Evolutionary conservation across 2,888 invertebrate species (phyloP).

Genomic region (Elegia similella): DNA sequence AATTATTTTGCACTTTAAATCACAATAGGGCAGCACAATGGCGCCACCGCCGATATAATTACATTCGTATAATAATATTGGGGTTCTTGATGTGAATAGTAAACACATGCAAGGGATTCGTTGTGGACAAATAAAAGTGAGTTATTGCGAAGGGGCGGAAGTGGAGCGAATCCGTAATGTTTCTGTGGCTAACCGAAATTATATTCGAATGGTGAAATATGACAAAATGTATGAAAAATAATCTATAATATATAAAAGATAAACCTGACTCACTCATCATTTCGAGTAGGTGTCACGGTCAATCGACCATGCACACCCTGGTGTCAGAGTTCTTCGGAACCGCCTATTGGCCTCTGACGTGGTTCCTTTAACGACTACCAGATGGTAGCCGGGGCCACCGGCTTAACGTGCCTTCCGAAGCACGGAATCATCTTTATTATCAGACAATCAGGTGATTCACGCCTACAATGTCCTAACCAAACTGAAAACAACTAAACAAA

Average conservation of each 20-base stretch:
- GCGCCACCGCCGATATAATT: conserved; percentile 4
- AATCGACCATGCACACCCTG: too few relatives aligned
- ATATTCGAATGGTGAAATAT: not conserved
- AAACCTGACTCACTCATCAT: too few relatives aligned
- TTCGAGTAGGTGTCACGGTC: too few relatives aligned
- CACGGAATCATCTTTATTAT: too few relatives aligned
- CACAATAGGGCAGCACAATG: conserved; percentile 32
- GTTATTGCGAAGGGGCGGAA: conserved; percentile 6
- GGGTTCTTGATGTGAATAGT: conserved; percentile 7
- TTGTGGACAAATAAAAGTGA: conserved; percentile 14
- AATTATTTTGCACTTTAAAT: conserved; percentile 28
- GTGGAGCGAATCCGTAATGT: conserved; percentile 9
- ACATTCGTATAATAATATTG: conserved; percentile 4
- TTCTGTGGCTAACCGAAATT: not conserved
- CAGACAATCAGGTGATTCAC: too few relatives aligned
- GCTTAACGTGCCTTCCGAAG: too few relatives aligned
- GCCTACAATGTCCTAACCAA: too few relatives aligned
- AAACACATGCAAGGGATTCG: conserved; percentile 13
- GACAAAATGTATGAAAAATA: not conserved
- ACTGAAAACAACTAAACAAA: too few relatives aligned
- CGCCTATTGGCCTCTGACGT: too few relatives aligned
- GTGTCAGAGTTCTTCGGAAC: too few relatives aligned
- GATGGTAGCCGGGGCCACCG: too few relatives aligned
- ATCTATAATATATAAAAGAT: not conserved
- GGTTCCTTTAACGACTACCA: too few relatives aligned